Conservation (phyloP, 2,797 vertebrate genomes). For the Spinus pinus region DNA sequence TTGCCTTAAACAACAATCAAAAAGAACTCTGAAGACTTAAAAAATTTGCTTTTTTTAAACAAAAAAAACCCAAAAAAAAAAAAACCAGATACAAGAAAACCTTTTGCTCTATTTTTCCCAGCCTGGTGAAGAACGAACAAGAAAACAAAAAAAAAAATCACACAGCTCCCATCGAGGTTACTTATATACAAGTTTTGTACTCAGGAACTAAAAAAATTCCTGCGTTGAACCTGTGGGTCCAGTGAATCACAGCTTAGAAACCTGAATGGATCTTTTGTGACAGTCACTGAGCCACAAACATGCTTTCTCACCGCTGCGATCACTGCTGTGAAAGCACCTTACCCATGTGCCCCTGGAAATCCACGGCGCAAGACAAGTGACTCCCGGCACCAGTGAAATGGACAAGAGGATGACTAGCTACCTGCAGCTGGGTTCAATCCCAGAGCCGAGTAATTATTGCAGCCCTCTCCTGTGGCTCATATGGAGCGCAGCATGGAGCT, state of each 20-base stretch:
- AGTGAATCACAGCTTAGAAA: constrained; percentile 3
- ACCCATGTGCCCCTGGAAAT: constrained; percentile 23
- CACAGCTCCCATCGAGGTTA: neutral
- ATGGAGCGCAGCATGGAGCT: constrained; percentile 78
- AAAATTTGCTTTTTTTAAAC: neutral
- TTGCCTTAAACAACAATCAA: neutral
- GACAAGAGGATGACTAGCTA: constrained; percentile 56
- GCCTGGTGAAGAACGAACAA: neutral
- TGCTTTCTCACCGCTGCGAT: neutral
- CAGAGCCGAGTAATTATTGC: constrained; percentile 42
- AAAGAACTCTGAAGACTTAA: constrained; percentile 5
- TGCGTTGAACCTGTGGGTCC: neutral
- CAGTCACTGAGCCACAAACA: constrained; percentile 13
- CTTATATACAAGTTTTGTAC: neutral
- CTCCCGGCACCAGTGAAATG: constrained; percentile 38
- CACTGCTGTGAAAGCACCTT: constrained; percentile 15
- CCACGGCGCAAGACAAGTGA: neutral
- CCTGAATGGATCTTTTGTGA: constrained; percentile 34
- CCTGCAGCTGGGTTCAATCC: constrained; percentile 68
- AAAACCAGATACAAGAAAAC: neutral
- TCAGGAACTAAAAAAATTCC: neutral
- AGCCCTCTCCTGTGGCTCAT: constrained; percentile 74
- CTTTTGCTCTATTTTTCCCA: neutral
- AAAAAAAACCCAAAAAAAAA: neutral
- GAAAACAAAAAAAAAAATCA: neutral